These are phyloP conservation scores for Acanthurus tractus DNA, from an alignment of 2,797 vertebrate species.

Conservation along the genomic window DNA sequence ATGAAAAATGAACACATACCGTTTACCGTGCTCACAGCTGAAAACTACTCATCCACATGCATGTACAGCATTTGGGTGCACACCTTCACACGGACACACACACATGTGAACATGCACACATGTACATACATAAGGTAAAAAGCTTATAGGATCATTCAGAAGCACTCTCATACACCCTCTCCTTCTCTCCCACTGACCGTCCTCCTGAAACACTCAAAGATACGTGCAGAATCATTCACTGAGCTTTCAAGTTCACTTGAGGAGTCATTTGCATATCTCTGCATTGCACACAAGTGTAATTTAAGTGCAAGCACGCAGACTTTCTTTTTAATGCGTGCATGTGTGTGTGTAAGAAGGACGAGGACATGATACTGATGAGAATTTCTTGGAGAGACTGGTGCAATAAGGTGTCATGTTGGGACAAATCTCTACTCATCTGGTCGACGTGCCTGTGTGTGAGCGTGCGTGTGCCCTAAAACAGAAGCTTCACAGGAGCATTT, in stretches of 20 bases:
- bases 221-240: slow-evolving; percentile 34
- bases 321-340: not conserved
- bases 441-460: not conserved
- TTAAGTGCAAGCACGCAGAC: slow-evolving; percentile 18
- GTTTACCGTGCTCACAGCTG: slow-evolving; percentile 5
- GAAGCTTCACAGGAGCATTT: not conserved
- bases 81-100: not conserved
- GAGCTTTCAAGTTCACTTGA: slow-evolving; percentile 51
- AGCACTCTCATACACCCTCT: slow-evolving; percentile 2
- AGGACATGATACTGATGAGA: slow-evolving; percentile 13
- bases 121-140: not conserved
- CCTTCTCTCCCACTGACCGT: not conserved
- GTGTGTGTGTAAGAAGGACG: not conserved
- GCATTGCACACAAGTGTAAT: slow-evolving; percentile 67
- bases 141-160: slow-evolving; percentile 3
- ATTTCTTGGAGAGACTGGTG: slow-evolving; percentile 31
- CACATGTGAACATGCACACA: not conserved
- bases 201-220: slow-evolving; percentile 25
- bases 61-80: not conserved
- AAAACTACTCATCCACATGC: not conserved
- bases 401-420: slow-evolving; percentile 34
- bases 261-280: slow-evolving; percentile 73
- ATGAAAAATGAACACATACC: slow-evolving; percentile 4
- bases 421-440: slow-evolving; percentile 9
- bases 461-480: slow-evolving; percentile 6